Evolutionary conservation across 2,113 vertebrate genomes (phyloP).

Genomic region (Micronycteris hirsuta): DNA sequence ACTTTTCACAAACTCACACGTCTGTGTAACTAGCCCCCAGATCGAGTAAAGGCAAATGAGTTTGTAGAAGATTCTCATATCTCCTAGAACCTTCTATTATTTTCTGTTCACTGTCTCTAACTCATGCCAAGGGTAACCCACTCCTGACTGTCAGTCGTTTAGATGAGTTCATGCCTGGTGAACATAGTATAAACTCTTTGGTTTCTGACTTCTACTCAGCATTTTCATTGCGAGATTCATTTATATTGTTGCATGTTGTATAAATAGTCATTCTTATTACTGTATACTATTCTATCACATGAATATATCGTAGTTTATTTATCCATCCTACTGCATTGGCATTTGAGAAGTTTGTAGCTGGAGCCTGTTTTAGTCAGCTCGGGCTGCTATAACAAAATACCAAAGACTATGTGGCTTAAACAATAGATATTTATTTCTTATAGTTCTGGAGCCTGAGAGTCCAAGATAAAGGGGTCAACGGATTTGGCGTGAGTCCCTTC

Average conservation of each 20-base stretch:
- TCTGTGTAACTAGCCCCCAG: background rate
- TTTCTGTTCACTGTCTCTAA: background rate
- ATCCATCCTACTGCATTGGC: too few relatives aligned
- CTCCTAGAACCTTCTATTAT: background rate
- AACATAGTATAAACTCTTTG: too few relatives aligned
- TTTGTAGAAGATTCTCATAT: background rate
- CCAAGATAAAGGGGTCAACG: too few relatives aligned
- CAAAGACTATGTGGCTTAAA: too few relatives aligned
- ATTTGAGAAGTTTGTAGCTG: too few relatives aligned
- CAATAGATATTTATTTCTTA: too few relatives aligned
- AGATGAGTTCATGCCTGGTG: background rate
- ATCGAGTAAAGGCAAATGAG: background rate
- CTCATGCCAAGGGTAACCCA: background rate
- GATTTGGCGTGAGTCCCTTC: background rate
- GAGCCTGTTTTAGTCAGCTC: too few relatives aligned
- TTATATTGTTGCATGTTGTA: background rate
- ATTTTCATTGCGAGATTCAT: background rate
- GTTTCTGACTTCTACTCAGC: background rate
- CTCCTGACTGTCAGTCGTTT: too few relatives aligned
- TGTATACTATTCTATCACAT: background rate
- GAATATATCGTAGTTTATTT: too few relatives aligned
- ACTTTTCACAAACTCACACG: background rate
- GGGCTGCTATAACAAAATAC: too few relatives aligned
- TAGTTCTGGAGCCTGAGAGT: too few relatives aligned
- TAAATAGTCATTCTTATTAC: background rate